Percentiles rank a stretch among this genome's conserved stretches.
phyloP scores from a whole-genome alignment of 2,113 vertebrate genomes.

The Nothoprocta pentlandii region DNA sequence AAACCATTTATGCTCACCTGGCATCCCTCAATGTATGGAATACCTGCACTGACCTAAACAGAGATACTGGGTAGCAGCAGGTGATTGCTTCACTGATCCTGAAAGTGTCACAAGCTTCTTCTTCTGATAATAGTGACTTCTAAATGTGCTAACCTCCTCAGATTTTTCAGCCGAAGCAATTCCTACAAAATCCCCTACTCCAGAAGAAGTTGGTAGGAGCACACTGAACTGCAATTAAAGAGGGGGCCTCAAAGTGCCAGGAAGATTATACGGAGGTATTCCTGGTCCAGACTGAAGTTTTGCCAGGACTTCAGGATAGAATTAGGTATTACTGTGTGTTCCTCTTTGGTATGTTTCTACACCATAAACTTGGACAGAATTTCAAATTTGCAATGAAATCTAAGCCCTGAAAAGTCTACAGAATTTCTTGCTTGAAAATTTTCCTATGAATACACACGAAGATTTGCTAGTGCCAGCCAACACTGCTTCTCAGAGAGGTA shows the following conservation, averaged over 20 bases:
- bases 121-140: constrained; percentile 13
- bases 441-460: background rate
- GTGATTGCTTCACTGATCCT: background rate
- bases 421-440: constrained; percentile 30
- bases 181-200: constrained; percentile 5
- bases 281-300: constrained; percentile 50
- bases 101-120: constrained; percentile 7
- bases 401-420: constrained; percentile 38
- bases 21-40: background rate
- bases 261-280: constrained; percentile 50
- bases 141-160: constrained; percentile 33
- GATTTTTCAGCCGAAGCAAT: constrained; percentile 35
- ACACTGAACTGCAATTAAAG: background rate
- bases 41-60: background rate
- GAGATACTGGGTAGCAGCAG: background rate
- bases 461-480: constrained; percentile 1
- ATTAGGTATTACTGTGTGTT: constrained; percentile 10
- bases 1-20: background rate
- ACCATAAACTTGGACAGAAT: constrained; percentile 37
- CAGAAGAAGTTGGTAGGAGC: constrained; percentile 20
- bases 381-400: constrained; percentile 47
- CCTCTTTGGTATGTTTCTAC: constrained; percentile 34
- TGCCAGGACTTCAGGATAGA: constrained; percentile 53
- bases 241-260: background rate
- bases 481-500: background rate